Evolutionary conservation across 1,140 invertebrate species (phyloP).

Genomic region (Argopecten irradians): DNA sequence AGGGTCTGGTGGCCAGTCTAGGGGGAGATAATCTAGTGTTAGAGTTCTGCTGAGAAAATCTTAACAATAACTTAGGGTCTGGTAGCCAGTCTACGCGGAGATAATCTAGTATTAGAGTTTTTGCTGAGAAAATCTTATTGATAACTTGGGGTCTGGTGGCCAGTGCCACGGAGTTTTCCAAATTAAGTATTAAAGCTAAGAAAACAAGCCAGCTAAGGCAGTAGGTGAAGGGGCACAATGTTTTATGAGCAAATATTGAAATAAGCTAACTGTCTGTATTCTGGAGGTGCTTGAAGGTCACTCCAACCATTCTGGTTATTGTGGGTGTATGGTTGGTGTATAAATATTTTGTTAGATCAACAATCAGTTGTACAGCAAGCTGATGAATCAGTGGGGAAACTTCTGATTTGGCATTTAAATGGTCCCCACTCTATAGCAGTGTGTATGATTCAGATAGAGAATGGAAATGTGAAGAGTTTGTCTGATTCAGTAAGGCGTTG

Average conservation of each 20-base stretch:
- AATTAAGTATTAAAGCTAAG: too few relatives aligned
- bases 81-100: too few relatives aligned
- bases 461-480: background rate
- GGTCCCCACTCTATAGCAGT: background rate
- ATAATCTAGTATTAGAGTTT: too few relatives aligned
- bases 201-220: too few relatives aligned
- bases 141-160: too few relatives aligned
- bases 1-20: too few relatives aligned
- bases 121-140: too few relatives aligned
- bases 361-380: background rate
- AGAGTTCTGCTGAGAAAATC: too few relatives aligned
- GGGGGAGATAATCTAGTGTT: too few relatives aligned
- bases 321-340: constrained; percentile 5
- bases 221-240: background rate
- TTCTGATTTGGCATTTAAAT: constrained; percentile 11
- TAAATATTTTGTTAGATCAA: background rate
- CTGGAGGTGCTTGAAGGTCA: background rate
- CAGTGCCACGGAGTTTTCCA: too few relatives aligned
- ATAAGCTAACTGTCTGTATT: background rate
- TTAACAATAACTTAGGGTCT: too few relatives aligned
- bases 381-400: background rate
- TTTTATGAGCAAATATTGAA: background rate
- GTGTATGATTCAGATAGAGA: background rate
- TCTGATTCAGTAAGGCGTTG: background rate
- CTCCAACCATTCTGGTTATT: background rate